Base-by-base conservation (phyloP, 53 echinoderm and acorn worm genomes). In the Zoroaster sp. region DNA sequence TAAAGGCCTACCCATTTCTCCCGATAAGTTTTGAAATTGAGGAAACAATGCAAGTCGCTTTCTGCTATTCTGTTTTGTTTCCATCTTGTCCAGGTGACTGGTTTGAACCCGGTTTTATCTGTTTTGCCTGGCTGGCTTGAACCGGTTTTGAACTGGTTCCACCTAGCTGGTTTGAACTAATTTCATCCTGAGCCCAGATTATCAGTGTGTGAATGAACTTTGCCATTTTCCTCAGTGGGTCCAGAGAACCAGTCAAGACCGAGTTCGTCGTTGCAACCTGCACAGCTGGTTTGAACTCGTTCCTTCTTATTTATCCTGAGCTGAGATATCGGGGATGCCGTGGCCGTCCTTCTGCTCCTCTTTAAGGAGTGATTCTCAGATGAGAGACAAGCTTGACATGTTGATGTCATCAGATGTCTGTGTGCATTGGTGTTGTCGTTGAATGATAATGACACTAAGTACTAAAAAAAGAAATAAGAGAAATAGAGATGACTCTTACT, bases 171-270 rank as follows among this genome's bases (percentile, higher is more conserved):
- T 34, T 8, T 69, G 69, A 9, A 69, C 2, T 30, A 9, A 42
- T 40, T 3, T 39, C n/a, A 39, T 2, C 39, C 31, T 55, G 55
- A 23, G 25, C n/a, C 7, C 20, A 1, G 20, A 55, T 23, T 55
- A 55, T 55, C 55, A 55, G 55, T 5, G 11, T 9, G 9, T 10
- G 63, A 2, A 25, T 59, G 8, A 59, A 0, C 28, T 25, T 21
- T 25, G 8, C 30, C 28, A 2, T 0, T 9, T 8, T 59, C 8
- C 23, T 59, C 28, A 28, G 63, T 10, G 28, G 76, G 76, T n/a
- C 47, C n/a, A n/a, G 76, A 12, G 76, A 52, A 46, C 76, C 76
- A 30, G 76, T 76, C 52, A 52, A 51, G 40, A 42, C 39, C 42
- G n/a, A 39, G 73, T 42, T 73, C 73, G 8, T 73, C 43, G 10